phyloP scores from a whole-genome alignment of 1,140 invertebrate species.

The Drosophila kanapiae region DNA sequence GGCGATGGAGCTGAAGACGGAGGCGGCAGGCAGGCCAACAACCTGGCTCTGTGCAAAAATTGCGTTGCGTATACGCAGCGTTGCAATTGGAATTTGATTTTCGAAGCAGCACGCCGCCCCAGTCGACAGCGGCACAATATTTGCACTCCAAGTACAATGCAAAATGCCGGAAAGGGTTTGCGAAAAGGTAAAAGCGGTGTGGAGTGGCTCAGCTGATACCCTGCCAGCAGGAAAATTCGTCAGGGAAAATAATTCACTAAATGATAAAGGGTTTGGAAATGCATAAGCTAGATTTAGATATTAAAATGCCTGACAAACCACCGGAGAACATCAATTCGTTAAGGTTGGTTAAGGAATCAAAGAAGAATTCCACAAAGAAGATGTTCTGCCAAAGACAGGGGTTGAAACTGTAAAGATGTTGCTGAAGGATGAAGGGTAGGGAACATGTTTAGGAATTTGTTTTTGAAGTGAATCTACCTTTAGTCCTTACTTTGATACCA shows the following conservation, averaged over 20 bases:
- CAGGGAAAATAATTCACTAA: conserved; percentile 1
- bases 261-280: neutral
- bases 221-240: conserved; percentile 32
- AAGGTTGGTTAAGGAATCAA: conserved; percentile 3
- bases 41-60: conserved; percentile 35
- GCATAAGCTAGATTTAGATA: conserved; percentile 12
- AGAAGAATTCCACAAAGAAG: neutral
- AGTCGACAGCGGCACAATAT: conserved; percentile 70
- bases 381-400: conserved; percentile 4
- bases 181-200: neutral
- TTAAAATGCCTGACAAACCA: conserved; percentile 16
- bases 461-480: neutral
- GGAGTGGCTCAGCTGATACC: conserved; percentile 20
- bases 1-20: conserved; percentile 15
- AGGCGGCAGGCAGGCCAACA: conserved; percentile 23
- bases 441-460: neutral
- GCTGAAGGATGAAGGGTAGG: no score
- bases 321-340: conserved; percentile 28
- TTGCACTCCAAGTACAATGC: conserved; percentile 73
- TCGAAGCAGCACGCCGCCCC: conserved; percentile 51
- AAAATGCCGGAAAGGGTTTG: conserved; percentile 41
- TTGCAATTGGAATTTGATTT: conserved; percentile 80
- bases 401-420: conserved; percentile 8
- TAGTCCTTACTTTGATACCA: no score
- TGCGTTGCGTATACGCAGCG: conserved; percentile 77